phyloP scores from a whole-genome alignment of 23 tunicate genomes.

The Aplidium turbinatum region DNA sequence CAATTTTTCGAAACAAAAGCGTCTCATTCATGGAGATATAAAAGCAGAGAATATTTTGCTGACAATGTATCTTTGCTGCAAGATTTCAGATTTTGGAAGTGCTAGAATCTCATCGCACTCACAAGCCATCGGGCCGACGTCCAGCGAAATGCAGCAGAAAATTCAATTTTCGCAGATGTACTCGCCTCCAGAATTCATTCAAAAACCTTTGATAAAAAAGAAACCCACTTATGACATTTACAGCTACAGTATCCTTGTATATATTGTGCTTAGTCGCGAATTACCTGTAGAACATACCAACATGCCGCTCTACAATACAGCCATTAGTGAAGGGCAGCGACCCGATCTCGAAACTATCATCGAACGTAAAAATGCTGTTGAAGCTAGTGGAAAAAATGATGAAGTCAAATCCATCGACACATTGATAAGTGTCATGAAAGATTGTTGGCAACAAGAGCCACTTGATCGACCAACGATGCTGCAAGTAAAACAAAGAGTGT shows the following conservation, averaged over 20 bases:
- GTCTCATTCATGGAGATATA: conserved; percentile 25
- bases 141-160: too few relatives aligned
- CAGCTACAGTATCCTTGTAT: conserved; percentile 27
- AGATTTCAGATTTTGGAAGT: conserved; percentile 32
- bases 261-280: conserved; percentile 9
- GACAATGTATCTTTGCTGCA: neutral
- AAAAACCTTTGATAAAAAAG: neutral
- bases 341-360: neutral
- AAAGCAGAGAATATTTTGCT: conserved; percentile 28
- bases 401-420: too few relatives aligned
- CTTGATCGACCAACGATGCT: conserved; percentile 14
- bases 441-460: conserved; percentile 8
- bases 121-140: too few relatives aligned
- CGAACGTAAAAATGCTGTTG: too few relatives aligned
- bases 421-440: neutral
- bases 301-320: neutral
- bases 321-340: neutral
- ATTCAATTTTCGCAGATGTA: conserved; percentile 10
- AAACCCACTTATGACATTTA: conserved; percentile 10
- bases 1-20: neutral
- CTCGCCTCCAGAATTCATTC: conserved; percentile 16
- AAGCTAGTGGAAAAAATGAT: too few relatives aligned
- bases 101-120: too few relatives aligned
- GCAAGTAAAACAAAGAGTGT: neutral
- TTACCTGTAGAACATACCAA: neutral